These are phyloP conservation scores for Eulemur coronatus DNA, from an alignment of 2,797 vertebrate species.

Conservation along the genomic window DNA sequence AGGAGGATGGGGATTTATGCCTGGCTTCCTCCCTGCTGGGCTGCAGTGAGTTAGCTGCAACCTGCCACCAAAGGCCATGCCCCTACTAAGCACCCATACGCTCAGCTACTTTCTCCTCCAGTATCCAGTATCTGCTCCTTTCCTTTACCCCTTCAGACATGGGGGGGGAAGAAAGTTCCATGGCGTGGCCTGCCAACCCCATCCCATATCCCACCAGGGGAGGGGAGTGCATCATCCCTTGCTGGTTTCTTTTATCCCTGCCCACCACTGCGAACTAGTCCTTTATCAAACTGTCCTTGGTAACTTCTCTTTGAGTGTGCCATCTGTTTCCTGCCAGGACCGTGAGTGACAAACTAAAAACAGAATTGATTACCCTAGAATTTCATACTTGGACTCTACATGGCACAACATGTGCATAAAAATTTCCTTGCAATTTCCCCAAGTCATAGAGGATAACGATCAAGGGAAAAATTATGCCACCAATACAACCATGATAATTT, in stretches of 20 bases:
- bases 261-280: not conserved
- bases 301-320: not conserved
- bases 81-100: not conserved
- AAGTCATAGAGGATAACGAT: not conserved
- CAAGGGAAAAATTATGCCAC: not conserved
- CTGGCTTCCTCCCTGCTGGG: not conserved
- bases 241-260: not conserved
- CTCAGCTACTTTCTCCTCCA: not conserved
- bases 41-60: too few relatives aligned
- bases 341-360: conserved; percentile 10
- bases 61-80: not conserved
- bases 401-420: not conserved
- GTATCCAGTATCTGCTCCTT: not conserved
- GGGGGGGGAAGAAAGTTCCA: too few relatives aligned
- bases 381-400: conserved; percentile 19
- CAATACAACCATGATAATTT: not conserved
- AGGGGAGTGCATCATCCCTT: accelerated
- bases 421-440: not conserved
- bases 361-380: conserved; percentile 23
- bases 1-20: not conserved
- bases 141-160: not conserved
- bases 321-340: conserved; percentile 4
- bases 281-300: not conserved
- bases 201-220: not conserved
- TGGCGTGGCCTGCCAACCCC: too few relatives aligned